Base-by-base conservation (phyloP, 2,113 vertebrate genomes). In the Lepus timidus region DNA sequence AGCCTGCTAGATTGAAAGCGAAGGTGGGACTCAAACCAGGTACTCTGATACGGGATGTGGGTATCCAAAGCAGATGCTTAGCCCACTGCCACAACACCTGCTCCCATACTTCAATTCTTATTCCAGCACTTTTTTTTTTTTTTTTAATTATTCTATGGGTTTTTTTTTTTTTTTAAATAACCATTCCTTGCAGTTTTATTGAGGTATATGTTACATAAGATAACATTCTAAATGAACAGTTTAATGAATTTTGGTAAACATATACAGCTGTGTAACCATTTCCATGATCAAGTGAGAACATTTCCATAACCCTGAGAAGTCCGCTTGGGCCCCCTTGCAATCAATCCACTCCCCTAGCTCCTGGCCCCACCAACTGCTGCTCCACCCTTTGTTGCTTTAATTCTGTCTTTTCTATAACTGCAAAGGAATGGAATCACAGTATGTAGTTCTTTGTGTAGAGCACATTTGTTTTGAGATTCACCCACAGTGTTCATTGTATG, bases 201-300 rank as follows among this genome's bases (percentile, higher is more conserved):
- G 51, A 80, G 31, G 7, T 74, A 49, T 31, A 74, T 13, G 67
- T 94, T 74, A 75, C 5, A 23, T 74, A 29, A n/a, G 51, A 80
- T 88, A 70, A 65, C 78, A 88, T 88, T 88, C 27, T n/a, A 85
- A 78, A 17, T 52, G 29, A 81, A 6, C 39, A 58, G 9, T 55
- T 91, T 27, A 71, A 62, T 85, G 33, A 81, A 85, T 68, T 39
- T 86, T 86, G 25, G 8, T 86, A 75, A 79, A 68, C 64, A 39
- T 49, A 49, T 51, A 27, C 9, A 58, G 55, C 33, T 84, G 52
- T 70, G 2, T 61, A 88, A 89, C 22, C 4, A 64, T 70, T 96
- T 84, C n/a, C 3, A 33, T 23, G 52, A 76, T 74, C 27, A 84
- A 87, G n/a, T 74, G 6, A 87, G 62, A 81, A 31, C 6, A 90